Evolutionary conservation across 1,140 invertebrate genomes (phyloP).

Genomic region (Arion vulgaris): DNA sequence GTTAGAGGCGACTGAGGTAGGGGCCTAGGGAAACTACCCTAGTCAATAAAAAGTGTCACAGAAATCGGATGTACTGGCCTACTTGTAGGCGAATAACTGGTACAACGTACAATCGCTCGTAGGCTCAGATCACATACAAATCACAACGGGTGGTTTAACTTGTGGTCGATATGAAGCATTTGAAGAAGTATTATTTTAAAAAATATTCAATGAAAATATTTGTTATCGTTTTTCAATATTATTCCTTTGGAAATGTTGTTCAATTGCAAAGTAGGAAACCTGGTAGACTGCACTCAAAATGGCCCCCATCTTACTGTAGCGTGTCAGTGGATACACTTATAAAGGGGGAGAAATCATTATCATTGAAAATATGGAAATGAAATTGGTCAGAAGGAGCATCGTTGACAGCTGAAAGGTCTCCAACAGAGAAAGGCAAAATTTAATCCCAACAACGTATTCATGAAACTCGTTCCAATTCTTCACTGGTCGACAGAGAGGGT

Average conservation of each 20-base stretch:
- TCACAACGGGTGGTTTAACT: too few relatives aligned
- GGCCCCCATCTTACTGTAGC: neutral
- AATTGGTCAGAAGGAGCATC: conserved; percentile 40
- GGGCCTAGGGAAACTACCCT: too few relatives aligned
- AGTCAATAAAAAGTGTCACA: too few relatives aligned
- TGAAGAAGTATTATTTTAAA: too few relatives aligned
- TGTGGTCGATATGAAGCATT: too few relatives aligned
- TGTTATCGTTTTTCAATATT: neutral
- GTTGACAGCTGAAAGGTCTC: conserved; percentile 10
- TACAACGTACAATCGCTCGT: too few relatives aligned
- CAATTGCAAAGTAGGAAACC: neutral
- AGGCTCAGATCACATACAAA: too few relatives aligned
- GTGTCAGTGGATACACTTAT: neutral
- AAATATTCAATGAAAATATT: too few relatives aligned
- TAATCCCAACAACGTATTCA: conserved; percentile 9
- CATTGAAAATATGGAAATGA: conserved; percentile 41
- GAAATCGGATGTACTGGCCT: too few relatives aligned
- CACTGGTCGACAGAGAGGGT: neutral
- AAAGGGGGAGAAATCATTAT: neutral
- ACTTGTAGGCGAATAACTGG: too few relatives aligned
- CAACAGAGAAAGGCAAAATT: neutral
- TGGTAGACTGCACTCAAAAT: neutral
- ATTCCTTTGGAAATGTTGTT: neutral
- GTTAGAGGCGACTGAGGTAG: too few relatives aligned
- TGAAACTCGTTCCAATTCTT: neutral